Evolutionary conservation across 53 echinoderm and acorn worm species (phyloP), one percentile per base, ranked within the genome.

Genomic region (Echinarachnius parma): DNA sequence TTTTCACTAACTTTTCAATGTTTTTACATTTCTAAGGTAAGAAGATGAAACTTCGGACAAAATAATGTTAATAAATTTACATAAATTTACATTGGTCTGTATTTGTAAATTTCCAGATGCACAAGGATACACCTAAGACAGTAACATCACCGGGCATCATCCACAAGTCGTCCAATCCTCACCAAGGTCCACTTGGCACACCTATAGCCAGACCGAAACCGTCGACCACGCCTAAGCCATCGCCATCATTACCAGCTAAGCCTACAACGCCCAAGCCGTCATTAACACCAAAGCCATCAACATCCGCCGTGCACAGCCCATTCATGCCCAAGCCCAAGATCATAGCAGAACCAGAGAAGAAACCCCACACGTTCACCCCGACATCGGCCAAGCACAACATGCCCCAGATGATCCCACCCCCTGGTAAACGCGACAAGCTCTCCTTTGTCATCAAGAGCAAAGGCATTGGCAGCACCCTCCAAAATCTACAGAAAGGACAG

Each of bases 371-470:
- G 14, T 61, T 64, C 36, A 48, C 67, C 23, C 58, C 81, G 4
- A 64, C 78, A 20, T n/a, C n/a, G n/a, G 60, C 82, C 21, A 75
- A 33, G 32, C 87, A 87, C 25, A 78, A 64, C 53, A 27, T 87
- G 26, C 78, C 86, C 46, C 68, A 65, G 30, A 77, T 59, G 18
- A 53, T 53, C 16, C 83, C 87, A 0, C 81, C 83, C 3, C 78
- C 87, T 2, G 39, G 62, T 0, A 76, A 88, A 46, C 71, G 92
- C 7, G 77, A 66, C 36, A 92, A 87, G 42, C 25, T 92, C 2
- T 84, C 88, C 23, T 88, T 92, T 61, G 66, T 57, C 25, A 65
- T 84, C 39, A 83, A 67, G 45, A 75, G 48, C 46, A 75, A 82
- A 34, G 83, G 83, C 44, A 31, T 83, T 1, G 83, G 66, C 1